These are phyloP conservation scores for Physella acuta DNA, from an alignment of 1,140 invertebrate genomes.

Conservation along the genomic window DNA sequence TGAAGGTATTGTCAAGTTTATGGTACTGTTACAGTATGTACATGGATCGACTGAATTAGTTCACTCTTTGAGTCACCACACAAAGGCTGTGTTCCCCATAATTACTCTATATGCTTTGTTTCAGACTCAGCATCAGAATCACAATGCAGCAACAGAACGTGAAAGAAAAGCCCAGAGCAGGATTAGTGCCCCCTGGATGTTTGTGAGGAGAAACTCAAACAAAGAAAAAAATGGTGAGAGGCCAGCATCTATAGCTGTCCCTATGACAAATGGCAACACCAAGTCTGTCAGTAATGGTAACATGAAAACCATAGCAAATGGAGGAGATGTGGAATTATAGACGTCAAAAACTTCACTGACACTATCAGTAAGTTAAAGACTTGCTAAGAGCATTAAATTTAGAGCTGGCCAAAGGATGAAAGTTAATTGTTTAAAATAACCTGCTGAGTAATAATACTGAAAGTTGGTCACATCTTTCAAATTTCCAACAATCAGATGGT, in stretches of 20 bases:
- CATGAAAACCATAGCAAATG: neutral
- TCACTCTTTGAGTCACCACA: neutral
- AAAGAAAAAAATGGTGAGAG: slow-evolving; percentile 6
- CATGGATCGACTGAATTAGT: neutral
- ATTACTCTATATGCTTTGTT: neutral
- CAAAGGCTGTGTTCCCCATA: neutral
- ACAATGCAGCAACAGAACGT: slow-evolving; percentile 14
- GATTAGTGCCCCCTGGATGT: slow-evolving; percentile 22
- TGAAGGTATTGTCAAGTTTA: slow-evolving; percentile 2
- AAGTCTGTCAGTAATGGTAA: slow-evolving; percentile 1
- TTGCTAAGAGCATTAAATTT: too few relatives aligned
- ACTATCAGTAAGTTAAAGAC: too few relatives aligned
- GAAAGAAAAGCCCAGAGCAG: slow-evolving; percentile 8
- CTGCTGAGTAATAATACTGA: too few relatives aligned
- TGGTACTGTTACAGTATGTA: neutral
- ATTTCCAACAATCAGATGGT: too few relatives aligned
- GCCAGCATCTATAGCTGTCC: slow-evolving; percentile 6
- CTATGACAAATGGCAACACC: slow-evolving; percentile 6
- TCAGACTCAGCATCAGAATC: slow-evolving; percentile 3
- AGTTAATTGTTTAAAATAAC: too few relatives aligned
- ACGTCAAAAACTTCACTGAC: neutral
- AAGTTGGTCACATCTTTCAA: too few relatives aligned
- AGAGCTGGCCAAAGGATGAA: too few relatives aligned
- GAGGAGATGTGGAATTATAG: slow-evolving; percentile 19
- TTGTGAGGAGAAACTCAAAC: slow-evolving; percentile 17